Conservation (phyloP, 2,888 invertebrate species). For the Andrena marginata region DNA sequence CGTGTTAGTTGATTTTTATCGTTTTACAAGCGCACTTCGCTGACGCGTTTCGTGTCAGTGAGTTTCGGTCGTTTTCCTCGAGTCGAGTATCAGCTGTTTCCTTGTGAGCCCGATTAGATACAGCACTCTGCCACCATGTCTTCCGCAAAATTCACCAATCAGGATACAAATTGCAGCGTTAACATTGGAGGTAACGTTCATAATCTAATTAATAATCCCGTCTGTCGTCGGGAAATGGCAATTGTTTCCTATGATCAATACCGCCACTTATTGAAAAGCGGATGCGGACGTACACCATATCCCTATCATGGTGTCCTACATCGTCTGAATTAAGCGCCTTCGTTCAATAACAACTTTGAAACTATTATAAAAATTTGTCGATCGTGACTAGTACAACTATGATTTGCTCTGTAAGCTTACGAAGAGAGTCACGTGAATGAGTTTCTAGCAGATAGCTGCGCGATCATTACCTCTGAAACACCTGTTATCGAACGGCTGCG, state of each 20-base stretch:
- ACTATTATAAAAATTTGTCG: not conserved
- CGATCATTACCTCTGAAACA: not conserved
- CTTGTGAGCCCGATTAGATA: not conserved
- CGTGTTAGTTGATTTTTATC: not conserved
- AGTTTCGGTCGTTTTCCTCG: conserved; percentile 24
- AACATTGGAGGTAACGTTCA: conserved; percentile 69
- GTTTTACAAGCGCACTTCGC: not conserved
- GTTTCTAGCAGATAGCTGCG: not conserved
- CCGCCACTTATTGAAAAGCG: not conserved
- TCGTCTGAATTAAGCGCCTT: not conserved
- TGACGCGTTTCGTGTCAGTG: conserved; percentile 49
- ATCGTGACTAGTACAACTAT: not conserved
- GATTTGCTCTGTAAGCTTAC: not conserved
- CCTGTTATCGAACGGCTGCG: conserved; percentile 17
- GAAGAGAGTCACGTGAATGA: not conserved
- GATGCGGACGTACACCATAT: not conserved
- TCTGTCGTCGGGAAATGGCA: not conserved
- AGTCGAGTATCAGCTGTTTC: conserved; percentile 41
- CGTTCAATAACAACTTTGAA: not conserved
- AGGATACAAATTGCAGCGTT: conserved; percentile 36
- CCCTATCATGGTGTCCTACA: not conserved
- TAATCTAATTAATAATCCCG: not conserved
- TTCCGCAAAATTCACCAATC: conserved; percentile 23
- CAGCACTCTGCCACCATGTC: conserved; percentile 55
- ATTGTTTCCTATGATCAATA: not conserved